Evolutionary conservation across 1,140 invertebrate genomes (phyloP), one percentile per base, ranked within the genome.

Genomic region (Cyphomyrmex costatus): DNA sequence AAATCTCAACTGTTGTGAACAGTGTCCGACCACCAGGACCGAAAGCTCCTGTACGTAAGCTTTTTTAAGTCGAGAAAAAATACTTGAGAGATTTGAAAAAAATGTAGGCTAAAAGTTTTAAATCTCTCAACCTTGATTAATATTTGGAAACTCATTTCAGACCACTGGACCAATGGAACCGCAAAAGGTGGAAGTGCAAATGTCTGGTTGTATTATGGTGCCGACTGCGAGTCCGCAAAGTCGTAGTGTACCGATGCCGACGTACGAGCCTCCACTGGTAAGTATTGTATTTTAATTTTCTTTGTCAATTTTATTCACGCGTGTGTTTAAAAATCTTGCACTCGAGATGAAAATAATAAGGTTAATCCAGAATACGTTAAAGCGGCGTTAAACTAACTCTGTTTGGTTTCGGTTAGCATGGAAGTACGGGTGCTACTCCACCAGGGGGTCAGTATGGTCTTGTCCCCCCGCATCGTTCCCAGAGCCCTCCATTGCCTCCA

Each of bases 191-290:
- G 96, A 96, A 91, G 95, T 96, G 3, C 94, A 95, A 0, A 95
- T 96, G 92, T 95, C 95, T 19, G 95, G 95, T 21, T 96, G 96
- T 61, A 96, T 96, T 27, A 95, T 96, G 93, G 96, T 96, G 24
- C 96, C 97, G 24, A 95, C 96, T 65, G 96, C 97, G 2, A 97
- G 96, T 87, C 95, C 96, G 89, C 93, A 94, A 95, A 88, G 94
- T 95, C 85, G 92, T 16, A 96, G 95, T 6, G 95, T 97, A 86
- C 95, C 96, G 3, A 95, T 96, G 76, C 94, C 96, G 16, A 93
- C 96, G 19, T 97, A 96, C 82, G 97, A 97, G 88, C 95, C 96
- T 12, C 96, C 96, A 90, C 92, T 98, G 97, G 97, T 98, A 95
- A 88, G 74, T 24, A 77, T 0, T 58, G 0, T 16, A 24, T 21